Conservation (phyloP, 2,888 invertebrate species). For the Volucella inanis region DNA sequence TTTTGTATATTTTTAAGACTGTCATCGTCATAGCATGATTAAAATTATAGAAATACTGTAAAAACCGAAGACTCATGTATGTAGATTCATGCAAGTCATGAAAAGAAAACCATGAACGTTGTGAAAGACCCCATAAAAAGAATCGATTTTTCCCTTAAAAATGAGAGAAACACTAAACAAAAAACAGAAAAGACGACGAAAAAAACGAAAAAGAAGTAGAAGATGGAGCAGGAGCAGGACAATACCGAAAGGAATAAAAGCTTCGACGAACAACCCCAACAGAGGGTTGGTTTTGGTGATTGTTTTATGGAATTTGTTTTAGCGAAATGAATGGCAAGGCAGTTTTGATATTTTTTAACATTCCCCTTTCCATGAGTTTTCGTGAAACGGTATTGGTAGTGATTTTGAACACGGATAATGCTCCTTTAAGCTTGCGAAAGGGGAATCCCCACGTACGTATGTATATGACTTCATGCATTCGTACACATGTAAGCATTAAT, state of each 20-base stretch:
- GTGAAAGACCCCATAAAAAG: slow-evolving; percentile 38
- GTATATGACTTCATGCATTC: slow-evolving; percentile 32
- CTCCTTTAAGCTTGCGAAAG: slow-evolving; percentile 19
- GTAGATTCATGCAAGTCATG: slow-evolving; percentile 15
- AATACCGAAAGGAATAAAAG: slow-evolving; percentile 9
- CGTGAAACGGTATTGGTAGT: slow-evolving; percentile 36
- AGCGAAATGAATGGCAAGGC: slow-evolving; percentile 27
- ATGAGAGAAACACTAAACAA: slow-evolving; percentile 16
- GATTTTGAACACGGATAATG: slow-evolving; percentile 46
- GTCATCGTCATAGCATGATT: slow-evolving; percentile 4
- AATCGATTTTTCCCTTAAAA: slow-evolving; percentile 68
- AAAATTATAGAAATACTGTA: slow-evolving; percentile 42
- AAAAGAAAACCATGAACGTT: slow-evolving; percentile 42
- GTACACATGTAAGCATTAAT: slow-evolving; percentile 14
- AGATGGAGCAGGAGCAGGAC: too few relatives aligned
- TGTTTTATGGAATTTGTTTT: neutral
- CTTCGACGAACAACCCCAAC: slow-evolving; percentile 34
- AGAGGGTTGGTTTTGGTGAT: slow-evolving; percentile 35
- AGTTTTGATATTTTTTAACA: slow-evolving; percentile 28
- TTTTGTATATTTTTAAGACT: slow-evolving; percentile 12
- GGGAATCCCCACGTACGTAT: slow-evolving; percentile 16
- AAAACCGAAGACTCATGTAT: slow-evolving; percentile 33
- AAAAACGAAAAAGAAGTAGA: too few relatives aligned
- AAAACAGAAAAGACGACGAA: neutral
- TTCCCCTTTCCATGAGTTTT: slow-evolving; percentile 7